phyloP scores from a whole-genome alignment of 2,797 vertebrate genomes.

The Myotis daubentonii region DNA sequence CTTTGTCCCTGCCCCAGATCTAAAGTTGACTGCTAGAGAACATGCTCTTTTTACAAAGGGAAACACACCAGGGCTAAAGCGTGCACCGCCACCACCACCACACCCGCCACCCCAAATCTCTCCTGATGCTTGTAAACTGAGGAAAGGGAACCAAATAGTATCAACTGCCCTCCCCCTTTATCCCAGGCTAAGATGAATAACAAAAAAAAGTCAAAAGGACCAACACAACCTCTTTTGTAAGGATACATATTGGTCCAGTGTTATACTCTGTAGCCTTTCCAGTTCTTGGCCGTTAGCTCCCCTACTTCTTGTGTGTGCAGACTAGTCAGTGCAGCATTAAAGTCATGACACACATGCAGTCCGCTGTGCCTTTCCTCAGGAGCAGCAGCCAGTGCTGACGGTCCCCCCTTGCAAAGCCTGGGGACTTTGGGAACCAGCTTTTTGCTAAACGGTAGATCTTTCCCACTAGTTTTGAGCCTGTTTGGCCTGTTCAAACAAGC shows the following conservation, averaged over 20 bases:
- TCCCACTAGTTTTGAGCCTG: not conserved
- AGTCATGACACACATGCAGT: conserved; percentile 89
- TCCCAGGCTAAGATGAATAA: conserved; percentile 87
- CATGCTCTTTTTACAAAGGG: conserved; percentile 75
- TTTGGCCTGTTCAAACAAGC: not conserved
- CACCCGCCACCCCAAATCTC: conserved; percentile 67
- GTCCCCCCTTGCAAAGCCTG: not conserved
- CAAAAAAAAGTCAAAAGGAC: conserved; percentile 91
- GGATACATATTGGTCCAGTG: conserved; percentile 98
- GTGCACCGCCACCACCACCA: no score
- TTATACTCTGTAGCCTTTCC: conserved; percentile 99
- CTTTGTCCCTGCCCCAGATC: conserved; percentile 61
- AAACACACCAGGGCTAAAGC: conserved; percentile 76
- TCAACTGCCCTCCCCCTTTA: conserved; percentile 36
- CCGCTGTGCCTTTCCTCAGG: conserved; percentile 79
- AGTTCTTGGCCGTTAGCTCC: conserved; percentile 95
- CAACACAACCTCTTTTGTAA: conserved; percentile 98
- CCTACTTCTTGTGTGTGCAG: conserved; percentile 96
- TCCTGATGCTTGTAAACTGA: conserved; percentile 92
- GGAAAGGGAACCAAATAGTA: conserved; percentile 79
- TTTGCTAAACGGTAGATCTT: not conserved
- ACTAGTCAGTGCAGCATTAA: conserved; percentile 94
- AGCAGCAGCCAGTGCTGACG: conserved; percentile 55
- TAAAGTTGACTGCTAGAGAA: conserved; percentile 63
- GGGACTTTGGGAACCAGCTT: not conserved